Evolutionary conservation across 2,113 vertebrate genomes (phyloP).

Genomic region (Trogon melanurus): DNA sequence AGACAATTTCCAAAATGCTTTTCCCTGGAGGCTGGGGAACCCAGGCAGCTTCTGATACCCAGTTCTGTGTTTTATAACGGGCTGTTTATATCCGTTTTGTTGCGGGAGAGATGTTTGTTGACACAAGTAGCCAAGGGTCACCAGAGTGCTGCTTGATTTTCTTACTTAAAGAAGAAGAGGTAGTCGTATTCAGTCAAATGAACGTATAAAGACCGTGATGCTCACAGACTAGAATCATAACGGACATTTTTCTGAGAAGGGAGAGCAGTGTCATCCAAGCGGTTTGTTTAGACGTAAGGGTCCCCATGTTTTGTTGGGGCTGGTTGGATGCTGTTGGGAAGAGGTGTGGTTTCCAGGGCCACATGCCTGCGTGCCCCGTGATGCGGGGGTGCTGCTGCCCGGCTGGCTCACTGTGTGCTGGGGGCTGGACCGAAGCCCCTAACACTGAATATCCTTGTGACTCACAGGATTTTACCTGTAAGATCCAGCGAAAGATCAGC

Average conservation of each 20-base stretch:
- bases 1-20: background rate
- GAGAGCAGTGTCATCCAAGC: background rate
- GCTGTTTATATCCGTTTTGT: background rate
- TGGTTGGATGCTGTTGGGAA: background rate
- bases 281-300: background rate
- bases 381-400: background rate
- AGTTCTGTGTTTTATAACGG: too few species aligned
- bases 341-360: background rate
- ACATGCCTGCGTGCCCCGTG: too few species aligned
- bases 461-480: background rate
- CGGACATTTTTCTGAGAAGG: background rate
- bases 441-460: background rate
- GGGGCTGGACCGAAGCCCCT: background rate
- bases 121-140: background rate
- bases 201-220: background rate
- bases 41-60: background rate
- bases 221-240: background rate
- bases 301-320: background rate
- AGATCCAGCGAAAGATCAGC: background rate
- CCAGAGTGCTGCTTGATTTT: background rate
- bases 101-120: background rate
- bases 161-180: background rate
- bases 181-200: background rate
- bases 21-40: background rate
- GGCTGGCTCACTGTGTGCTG: rapidly evolving